These are phyloP conservation scores for Chunga burmeisteri DNA, from an alignment of 2,113 vertebrate genomes.

Conservation along the genomic window DNA sequence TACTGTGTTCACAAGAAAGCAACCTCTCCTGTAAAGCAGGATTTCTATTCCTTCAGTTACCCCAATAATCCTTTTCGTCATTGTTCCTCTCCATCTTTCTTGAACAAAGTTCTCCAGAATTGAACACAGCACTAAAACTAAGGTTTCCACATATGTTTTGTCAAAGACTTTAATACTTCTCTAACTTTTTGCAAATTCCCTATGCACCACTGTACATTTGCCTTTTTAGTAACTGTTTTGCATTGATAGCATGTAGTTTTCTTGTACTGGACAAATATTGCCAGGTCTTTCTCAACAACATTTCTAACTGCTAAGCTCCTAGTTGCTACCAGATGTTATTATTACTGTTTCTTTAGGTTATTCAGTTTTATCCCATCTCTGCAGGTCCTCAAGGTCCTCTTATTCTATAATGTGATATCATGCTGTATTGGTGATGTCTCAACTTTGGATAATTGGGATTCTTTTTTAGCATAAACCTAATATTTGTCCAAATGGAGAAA, in stretches of 20 bases:
- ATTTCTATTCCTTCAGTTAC: not conserved
- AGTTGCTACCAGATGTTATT: not conserved
- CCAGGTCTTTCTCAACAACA: not conserved
- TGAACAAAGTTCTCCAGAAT: not conserved
- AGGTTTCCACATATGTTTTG: not conserved
- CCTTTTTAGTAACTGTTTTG: not conserved
- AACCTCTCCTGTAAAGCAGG: not conserved
- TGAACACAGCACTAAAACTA: not conserved
- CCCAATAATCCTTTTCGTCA: not conserved
- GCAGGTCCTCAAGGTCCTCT: not conserved
- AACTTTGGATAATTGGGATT: not conserved
- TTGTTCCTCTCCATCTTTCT: not conserved
- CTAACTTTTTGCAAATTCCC: not conserved
- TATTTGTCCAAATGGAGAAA: not conserved
- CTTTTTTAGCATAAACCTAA: not conserved
- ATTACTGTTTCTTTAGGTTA: not conserved
- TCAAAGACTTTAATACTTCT: not conserved
- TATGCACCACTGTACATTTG: not conserved
- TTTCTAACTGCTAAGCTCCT: not conserved
- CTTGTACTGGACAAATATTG: not conserved
- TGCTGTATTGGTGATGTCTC: not conserved
- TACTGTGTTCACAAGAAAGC: not conserved
- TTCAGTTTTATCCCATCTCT: not conserved
- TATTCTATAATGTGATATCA: not conserved
- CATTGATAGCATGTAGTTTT: not conserved